Conservation (phyloP, 1,140 invertebrate genomes). For the Oryzaephilus surinamensis region DNA sequence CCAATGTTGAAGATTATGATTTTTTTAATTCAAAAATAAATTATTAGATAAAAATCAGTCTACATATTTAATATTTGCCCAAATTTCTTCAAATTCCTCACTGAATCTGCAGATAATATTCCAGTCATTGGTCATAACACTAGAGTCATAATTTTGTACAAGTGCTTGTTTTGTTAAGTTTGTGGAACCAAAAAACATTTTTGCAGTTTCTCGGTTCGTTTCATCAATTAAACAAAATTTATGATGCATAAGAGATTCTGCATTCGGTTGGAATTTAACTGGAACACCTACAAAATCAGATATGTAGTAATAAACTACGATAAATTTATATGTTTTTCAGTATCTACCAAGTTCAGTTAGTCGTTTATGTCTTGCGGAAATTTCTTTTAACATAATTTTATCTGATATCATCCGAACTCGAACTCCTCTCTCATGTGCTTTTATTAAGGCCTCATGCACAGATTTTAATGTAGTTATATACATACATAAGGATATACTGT, state of each 20-base stretch:
- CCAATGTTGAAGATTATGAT: not conserved
- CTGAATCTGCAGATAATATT: constrained; percentile 18
- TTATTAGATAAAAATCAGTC: not conserved
- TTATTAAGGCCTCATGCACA: constrained; percentile 15
- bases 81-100: constrained; percentile 27
- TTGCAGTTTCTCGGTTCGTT: constrained; percentile 11
- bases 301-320: constrained; percentile 3
- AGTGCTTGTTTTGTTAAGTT: constrained; percentile 27
- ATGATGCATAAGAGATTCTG: constrained; percentile 24
- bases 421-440: constrained; percentile 19
- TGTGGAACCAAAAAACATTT: constrained; percentile 26
- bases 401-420: constrained; percentile 23
- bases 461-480: constrained; percentile 20
- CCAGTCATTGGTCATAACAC: constrained; percentile 23
- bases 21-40: constrained; percentile 3
- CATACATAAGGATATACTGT: constrained; percentile 23
- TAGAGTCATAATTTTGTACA: constrained; percentile 22
- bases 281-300: constrained; percentile 18
- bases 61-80: constrained; percentile 8
- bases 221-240: constrained; percentile 30
- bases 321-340: constrained; percentile 11
- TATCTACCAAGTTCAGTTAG: constrained; percentile 14
- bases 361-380: constrained; percentile 9
- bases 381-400: constrained; percentile 12
- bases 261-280: constrained; percentile 13